phyloP scores from a whole-genome alignment of 1,140 invertebrate species.

The Chlorops oryzae region DNA sequence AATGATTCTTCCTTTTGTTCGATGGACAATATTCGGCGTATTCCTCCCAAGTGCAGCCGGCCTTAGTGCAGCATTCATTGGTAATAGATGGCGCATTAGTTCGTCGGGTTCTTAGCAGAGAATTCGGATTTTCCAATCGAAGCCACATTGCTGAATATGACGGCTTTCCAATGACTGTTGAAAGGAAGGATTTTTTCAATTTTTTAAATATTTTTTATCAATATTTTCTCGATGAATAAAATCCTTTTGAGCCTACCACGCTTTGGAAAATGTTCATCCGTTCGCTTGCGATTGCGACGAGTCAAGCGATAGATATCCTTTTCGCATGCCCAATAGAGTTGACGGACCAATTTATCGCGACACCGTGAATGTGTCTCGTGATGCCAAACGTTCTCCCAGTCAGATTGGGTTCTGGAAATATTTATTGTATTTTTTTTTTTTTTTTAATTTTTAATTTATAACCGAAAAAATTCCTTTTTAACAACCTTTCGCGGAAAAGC shows the following conservation, averaged over 20 bases:
- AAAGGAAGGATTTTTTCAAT: not conserved
- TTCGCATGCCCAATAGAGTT: constrained; percentile 57
- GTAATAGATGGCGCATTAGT: constrained; percentile 51
- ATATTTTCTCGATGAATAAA: not conserved
- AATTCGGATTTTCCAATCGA: constrained; percentile 38
- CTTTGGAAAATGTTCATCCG: too few relatives aligned
- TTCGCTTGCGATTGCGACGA: constrained; percentile 43
- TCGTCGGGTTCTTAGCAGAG: constrained; percentile 40
- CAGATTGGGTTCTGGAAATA: constrained; percentile 49
- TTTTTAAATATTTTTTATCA: constrained; percentile 1
- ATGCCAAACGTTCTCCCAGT: constrained; percentile 57
- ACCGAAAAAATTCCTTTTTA: not conserved
- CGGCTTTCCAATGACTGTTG: not conserved
- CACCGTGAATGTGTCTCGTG: constrained; percentile 54
- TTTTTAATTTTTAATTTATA: not conserved
- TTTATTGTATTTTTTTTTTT: not conserved
- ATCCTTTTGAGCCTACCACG: not conserved
- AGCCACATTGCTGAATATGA: constrained; percentile 42
- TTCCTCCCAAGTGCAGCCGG: constrained; percentile 60
- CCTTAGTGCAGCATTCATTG: constrained; percentile 54
- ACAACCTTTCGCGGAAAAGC: constrained; percentile 47
- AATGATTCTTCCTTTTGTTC: constrained; percentile 50
- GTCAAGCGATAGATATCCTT: constrained; percentile 56
- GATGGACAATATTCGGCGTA: constrained; percentile 60
- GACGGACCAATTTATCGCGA: constrained; percentile 52